Evolutionary conservation across 2,113 vertebrate species (phyloP), one percentile per base, ranked within the genome.

Genomic region (Gymnorhina tibicen): DNA sequence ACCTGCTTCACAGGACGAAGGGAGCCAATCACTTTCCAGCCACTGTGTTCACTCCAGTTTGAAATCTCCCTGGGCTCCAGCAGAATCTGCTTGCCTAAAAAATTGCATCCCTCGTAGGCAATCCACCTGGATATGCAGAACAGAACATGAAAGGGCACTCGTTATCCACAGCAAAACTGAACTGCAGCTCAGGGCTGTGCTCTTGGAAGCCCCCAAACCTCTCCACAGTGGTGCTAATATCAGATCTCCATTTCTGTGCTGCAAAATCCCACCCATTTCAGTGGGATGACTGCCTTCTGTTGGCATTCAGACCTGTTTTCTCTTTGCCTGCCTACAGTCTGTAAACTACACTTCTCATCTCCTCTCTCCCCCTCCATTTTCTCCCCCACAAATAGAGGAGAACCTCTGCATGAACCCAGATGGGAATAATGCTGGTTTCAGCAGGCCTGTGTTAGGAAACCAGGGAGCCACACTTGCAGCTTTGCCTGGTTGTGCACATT

Each of bases 1-100:
- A 99, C 98, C 98, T 98, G 98, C 91, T 98, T 98, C 85, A 99
- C 21, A 46, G 98, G 98, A 63, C 98, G 98, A 62, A 99, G 96
- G 39, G 99, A 99, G 47, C 99, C 98, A n/a, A 99, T 96, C 14
- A 84, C 97, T 91, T 98, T 98, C 98, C 98, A 99, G 79, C 98
- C 97, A 73, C 98, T 99, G 92, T 98, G 98, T 26, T 98, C 95
- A 33, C 88, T 96, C 98, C 98, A 99, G 70, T 96, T 97, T 13
- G 97, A 75, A 92, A 98, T 97, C 83, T 98, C 97, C 73, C 97
- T 70, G 10, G 97, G 94, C 78, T 98, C 84, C 60, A 99, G 96
- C 35, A 99, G 97, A 93, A 98, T 98, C 94, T 99, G 99, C 82
- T 97, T 98, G 55, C 98, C 98, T 70, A 98, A 98, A 90, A 99